Evolutionary conservation across 2,113 vertebrate genomes (phyloP), one percentile per base, ranked within the genome.

Genomic region (Gymnorhina tibicen): DNA sequence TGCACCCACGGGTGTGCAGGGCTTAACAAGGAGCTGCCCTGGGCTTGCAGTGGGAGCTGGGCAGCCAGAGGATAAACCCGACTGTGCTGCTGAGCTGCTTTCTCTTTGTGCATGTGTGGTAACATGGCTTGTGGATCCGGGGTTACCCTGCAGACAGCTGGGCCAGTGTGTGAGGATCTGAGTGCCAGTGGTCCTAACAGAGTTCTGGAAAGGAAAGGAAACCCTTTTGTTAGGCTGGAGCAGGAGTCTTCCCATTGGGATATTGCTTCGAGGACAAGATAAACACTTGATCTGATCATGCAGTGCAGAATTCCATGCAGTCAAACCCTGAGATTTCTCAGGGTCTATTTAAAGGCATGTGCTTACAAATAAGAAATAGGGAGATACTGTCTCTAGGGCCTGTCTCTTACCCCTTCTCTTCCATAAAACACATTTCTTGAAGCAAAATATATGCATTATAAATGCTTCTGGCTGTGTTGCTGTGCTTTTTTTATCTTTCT

Each of bases 361-460:
- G 59, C 75, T 90, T 90, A 72, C 55, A 67, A 87, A 67, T 30
- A 77, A 90, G 22, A 26, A 87, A 37, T 50, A 72, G 75, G 53
- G 87, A 94, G 63, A 37, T 22, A 28, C n/a, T 74, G 52, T 84
- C 85, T 47, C 64, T 60, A 64, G 69, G 70, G 82, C 67, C 59
- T 72, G 49, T 64, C 28, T 79, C 63, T 91, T 89, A 55, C 46
- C 30, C 55, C 13, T 85, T 79, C 55, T 90, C 33, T 59, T 50
- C 39, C 42, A 67, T 56, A 91, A 89, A 90, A 70, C 32, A 30
- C 27, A 14, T 84, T 81, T 91, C 39, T 49, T 78, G 49, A 90
- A 89, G 85, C 33, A 93, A 82, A 83, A 46, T 96, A 77, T 16
- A 53, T 56, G 27, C 50, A 58, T 93, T 92, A 80, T 72, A 60